Conservation (phyloP, 1,140 invertebrate genomes). For the Eriosoma lanigerum region DNA sequence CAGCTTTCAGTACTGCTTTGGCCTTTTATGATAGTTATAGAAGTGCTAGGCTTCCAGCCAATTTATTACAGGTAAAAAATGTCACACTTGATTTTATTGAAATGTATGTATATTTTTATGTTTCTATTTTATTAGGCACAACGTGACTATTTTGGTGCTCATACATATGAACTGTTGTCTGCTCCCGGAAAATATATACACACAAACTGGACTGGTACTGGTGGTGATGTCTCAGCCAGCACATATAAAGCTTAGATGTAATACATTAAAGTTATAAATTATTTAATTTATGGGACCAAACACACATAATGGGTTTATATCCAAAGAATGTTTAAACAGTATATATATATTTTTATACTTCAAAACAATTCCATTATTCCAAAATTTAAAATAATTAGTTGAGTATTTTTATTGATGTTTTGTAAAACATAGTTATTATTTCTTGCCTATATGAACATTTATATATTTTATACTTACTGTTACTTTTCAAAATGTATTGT, state of each 20-base stretch:
- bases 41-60: slow-evolving; percentile 78
- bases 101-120: neutral
- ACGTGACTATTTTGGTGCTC: slow-evolving; percentile 98
- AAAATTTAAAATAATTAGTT: neutral
- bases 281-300: slow-evolving; percentile 37
- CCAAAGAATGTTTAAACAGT: neutral
- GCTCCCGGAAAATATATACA: slow-evolving; percentile 90
- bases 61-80: slow-evolving; percentile 76
- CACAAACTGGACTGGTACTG: slow-evolving; percentile 98
- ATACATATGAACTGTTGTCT: slow-evolving; percentile 90
- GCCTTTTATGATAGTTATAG: slow-evolving; percentile 98
- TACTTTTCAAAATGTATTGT: slow-evolving; percentile 16
- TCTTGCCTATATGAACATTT: neutral
- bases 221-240: slow-evolving; percentile 93
- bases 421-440: neutral
- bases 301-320: neutral
- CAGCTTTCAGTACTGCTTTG: slow-evolving; percentile 88
- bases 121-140: slow-evolving; percentile 72
- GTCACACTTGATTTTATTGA: too few species aligned
- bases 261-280: neutral
- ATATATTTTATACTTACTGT: neutral
- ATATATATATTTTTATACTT: neutral
- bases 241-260: slow-evolving; percentile 83
- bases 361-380: neutral
- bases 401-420: neutral